phyloP scores from a whole-genome alignment of 1,140 invertebrate species.

The Drosophila nasuta region DNA sequence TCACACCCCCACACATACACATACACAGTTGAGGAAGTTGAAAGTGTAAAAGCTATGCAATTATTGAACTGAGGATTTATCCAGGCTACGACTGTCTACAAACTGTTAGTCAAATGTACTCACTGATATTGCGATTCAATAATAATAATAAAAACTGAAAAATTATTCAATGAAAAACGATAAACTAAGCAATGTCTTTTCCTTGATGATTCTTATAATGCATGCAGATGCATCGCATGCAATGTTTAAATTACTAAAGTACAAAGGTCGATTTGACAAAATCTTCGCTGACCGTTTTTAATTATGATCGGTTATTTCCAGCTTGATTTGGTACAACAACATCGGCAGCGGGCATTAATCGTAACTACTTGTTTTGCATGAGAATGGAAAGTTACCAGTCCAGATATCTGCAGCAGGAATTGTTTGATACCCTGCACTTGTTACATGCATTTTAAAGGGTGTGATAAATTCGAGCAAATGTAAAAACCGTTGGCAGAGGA shows the following conservation, averaged over 20 bases:
- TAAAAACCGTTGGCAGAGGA: neutral
- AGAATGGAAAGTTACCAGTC: slow-evolving; percentile 8
- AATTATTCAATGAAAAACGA: slow-evolving; percentile 67
- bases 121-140: slow-evolving; percentile 80
- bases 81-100: slow-evolving; percentile 60
- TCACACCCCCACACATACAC: slow-evolving; percentile 2
- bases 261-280: slow-evolving; percentile 21
- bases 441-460: neutral
- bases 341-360: neutral
- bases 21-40: slow-evolving; percentile 12
- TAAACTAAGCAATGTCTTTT: slow-evolving; percentile 1
- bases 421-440: neutral
- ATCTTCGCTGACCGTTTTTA: slow-evolving; percentile 9
- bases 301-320: slow-evolving; percentile 24
- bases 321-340: neutral
- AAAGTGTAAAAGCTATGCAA: slow-evolving; percentile 52
- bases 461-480: neutral
- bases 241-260: slow-evolving; percentile 1
- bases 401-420: slow-evolving; percentile 2
- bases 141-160: slow-evolving; percentile 56
- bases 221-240: neutral
- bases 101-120: slow-evolving; percentile 77
- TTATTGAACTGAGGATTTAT: slow-evolving; percentile 67
- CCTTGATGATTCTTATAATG: neutral
- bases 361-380: slow-evolving; percentile 6